These are phyloP conservation scores for Venustaconcha ellipsiformis DNA, from an alignment of 1,140 invertebrate species.

Conservation along the genomic window DNA sequence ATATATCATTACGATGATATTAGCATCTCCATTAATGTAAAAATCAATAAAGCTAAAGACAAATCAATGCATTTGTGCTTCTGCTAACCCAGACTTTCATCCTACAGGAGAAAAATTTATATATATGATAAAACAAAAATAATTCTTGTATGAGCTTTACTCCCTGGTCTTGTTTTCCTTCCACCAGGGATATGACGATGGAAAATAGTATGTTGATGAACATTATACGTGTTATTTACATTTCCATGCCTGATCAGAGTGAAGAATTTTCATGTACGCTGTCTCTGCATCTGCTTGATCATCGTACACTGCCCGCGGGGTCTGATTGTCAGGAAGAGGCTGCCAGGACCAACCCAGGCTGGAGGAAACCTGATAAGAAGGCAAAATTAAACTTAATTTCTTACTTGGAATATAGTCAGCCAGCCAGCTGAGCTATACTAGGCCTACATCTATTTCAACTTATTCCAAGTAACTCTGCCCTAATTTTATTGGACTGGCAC, in stretches of 20 bases:
- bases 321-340: conserved; percentile 50
- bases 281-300: conserved; percentile 62
- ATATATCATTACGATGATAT: too few relatives aligned
- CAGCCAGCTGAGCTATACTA: neutral
- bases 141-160: too few relatives aligned
- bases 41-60: too few relatives aligned
- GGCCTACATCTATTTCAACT: neutral
- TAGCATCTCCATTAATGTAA: too few relatives aligned
- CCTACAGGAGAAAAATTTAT: too few relatives aligned
- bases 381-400: conserved; percentile 4
- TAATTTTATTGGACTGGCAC: neutral
- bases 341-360: conserved; percentile 55
- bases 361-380: conserved; percentile 54
- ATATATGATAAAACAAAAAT: too few relatives aligned
- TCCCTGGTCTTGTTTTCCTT: too few relatives aligned
- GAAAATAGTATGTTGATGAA: too few relatives aligned
- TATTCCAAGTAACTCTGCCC: neutral
- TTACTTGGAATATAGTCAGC: neutral
- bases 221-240: too few relatives aligned
- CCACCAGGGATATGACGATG: too few relatives aligned
- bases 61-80: too few relatives aligned
- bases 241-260: conserved; percentile 21
- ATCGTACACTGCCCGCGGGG: conserved; percentile 59
- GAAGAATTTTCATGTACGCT: conserved; percentile 59
- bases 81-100: too few relatives aligned